phyloP scores from a whole-genome alignment of 2,113 vertebrate genomes.

The Illadopsis cleaveri region DNA sequence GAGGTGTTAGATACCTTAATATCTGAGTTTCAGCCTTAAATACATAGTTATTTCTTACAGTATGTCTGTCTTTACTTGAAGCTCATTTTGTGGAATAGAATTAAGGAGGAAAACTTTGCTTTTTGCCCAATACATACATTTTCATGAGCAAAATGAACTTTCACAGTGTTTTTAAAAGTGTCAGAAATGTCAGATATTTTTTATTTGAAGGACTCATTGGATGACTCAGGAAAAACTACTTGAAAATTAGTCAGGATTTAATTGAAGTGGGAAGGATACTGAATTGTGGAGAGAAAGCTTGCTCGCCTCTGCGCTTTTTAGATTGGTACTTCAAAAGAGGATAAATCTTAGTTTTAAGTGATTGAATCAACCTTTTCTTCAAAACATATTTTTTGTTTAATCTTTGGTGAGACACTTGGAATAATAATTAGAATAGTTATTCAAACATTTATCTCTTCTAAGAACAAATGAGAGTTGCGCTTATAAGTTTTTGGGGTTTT shows the following conservation, averaged over 20 bases:
- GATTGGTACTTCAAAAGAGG: neutral
- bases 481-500: neutral
- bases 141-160: slow-evolving; percentile 29
- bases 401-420: neutral
- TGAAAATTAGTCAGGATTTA: slow-evolving; percentile 39
- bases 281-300: neutral
- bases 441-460: neutral
- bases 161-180: neutral
- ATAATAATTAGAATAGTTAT: neutral
- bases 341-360: neutral
- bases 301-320: neutral
- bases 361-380: slow-evolving; percentile 12
- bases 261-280: neutral
- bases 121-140: neutral
- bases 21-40: neutral
- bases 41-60: neutral
- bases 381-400: neutral
- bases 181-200: slow-evolving; percentile 10
- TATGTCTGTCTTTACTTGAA: neutral
- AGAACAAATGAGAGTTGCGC: neutral
- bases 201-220: neutral
- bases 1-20: neutral
- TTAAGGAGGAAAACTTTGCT: neutral
- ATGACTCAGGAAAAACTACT: slow-evolving; percentile 41
- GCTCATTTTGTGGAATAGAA: neutral